These are phyloP conservation scores for Phyto melanocephala DNA, from an alignment of 2,888 invertebrate genomes.

Conservation along the genomic window DNA sequence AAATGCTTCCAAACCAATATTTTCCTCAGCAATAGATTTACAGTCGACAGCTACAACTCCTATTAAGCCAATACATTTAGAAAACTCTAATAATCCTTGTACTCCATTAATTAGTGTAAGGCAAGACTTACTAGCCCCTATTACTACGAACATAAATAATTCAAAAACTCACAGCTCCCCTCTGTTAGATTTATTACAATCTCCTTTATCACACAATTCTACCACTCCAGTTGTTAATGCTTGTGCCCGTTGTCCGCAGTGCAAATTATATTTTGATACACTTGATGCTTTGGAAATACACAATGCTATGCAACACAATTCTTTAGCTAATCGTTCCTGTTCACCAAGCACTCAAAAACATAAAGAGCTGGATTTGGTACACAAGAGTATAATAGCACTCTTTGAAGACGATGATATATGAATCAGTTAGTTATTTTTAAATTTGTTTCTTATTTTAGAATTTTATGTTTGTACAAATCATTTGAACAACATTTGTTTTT, in stretches of 20 bases:
- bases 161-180: constrained; percentile 26
- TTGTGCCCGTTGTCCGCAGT: constrained; percentile 76
- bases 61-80: not conserved
- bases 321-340: not conserved
- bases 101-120: constrained; percentile 62
- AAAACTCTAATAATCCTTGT: not conserved
- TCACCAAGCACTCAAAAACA: constrained; percentile 17
- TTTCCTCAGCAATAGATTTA: not conserved
- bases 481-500: too few relatives aligned
- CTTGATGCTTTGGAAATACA: constrained; percentile 75
- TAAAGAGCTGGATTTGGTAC: constrained; percentile 68
- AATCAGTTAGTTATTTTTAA: not conserved
- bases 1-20: constrained; percentile 65
- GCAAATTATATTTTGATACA: constrained; percentile 73
- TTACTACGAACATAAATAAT: constrained; percentile 4
- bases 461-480: too few relatives aligned
- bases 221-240: constrained; percentile 40
- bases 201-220: constrained; percentile 26
- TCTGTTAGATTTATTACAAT: constrained; percentile 28
- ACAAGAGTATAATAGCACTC: constrained; percentile 75
- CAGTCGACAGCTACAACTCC: not conserved
- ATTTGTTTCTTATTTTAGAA: too few relatives aligned
- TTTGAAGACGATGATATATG: constrained; percentile 72
- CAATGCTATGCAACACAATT: constrained; percentile 73
- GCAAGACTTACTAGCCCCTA: constrained; percentile 59